Conservation (phyloP, 2,888 invertebrate species). For the Pachydiplax longipennis region DNA sequence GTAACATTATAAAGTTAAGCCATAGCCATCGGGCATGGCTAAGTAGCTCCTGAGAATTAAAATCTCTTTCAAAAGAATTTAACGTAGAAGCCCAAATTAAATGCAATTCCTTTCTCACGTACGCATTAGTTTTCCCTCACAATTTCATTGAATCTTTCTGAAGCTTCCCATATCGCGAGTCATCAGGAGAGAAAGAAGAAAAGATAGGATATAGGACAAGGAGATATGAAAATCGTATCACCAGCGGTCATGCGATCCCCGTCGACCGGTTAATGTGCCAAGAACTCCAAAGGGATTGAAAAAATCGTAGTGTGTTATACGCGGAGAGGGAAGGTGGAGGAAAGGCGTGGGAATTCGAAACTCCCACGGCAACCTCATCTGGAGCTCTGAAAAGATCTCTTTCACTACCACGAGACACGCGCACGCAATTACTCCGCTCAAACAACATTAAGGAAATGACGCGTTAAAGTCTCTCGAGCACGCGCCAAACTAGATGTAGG, state of each 20-base stretch:
- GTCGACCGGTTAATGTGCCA: background rate
- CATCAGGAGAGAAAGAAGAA: too few relatives aligned
- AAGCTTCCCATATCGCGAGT: too few relatives aligned
- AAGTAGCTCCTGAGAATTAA: too few relatives aligned
- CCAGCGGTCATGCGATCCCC: background rate
- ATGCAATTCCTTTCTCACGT: too few relatives aligned
- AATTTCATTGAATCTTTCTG: too few relatives aligned
- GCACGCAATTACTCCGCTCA: background rate
- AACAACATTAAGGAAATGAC: background rate
- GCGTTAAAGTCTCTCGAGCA: background rate
- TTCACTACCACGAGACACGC: background rate
- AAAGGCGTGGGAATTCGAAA: background rate
- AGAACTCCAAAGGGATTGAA: background rate
- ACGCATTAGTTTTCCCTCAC: too few relatives aligned
- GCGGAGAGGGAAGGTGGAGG: background rate
- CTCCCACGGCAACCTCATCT: background rate
- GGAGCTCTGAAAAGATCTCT: background rate
- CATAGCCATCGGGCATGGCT: too few relatives aligned
- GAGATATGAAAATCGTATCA: background rate
- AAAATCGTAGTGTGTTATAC: background rate
- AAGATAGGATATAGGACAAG: too few relatives aligned
- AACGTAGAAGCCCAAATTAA: too few relatives aligned
- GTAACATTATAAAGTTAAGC: too few relatives aligned
- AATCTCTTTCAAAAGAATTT: too few relatives aligned
- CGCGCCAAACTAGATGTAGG: too few relatives aligned